phyloP scores from a whole-genome alignment of 2,113 vertebrate species.

The Nettapus auritus region DNA sequence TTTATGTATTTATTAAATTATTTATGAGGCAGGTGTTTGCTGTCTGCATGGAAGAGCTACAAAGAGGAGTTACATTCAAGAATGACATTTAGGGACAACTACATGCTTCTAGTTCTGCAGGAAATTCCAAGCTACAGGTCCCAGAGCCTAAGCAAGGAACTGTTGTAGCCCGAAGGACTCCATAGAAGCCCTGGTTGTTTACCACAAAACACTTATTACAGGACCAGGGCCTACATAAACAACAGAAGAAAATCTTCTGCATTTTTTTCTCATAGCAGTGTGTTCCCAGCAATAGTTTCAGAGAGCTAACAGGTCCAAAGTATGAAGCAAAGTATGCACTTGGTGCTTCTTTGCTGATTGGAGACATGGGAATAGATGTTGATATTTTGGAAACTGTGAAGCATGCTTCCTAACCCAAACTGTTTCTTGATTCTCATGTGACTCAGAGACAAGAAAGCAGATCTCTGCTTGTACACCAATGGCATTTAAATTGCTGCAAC shows the following conservation, averaged over 20 bases:
- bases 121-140: neutral
- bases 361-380: neutral
- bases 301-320: neutral
- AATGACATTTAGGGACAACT: neutral
- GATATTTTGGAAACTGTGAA: slow-evolving; percentile 21
- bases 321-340: neutral
- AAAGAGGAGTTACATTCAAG: too few relatives aligned
- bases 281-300: neutral
- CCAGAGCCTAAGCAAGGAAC: neutral
- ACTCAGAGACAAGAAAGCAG: neutral
- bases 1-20: neutral
- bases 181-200: rapidly evolving
- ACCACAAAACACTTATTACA: neutral
- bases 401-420: neutral
- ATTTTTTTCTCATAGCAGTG: neutral
- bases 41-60: neutral
- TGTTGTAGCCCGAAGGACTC: neutral
- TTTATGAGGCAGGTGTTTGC: neutral
- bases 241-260: neutral
- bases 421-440: neutral
- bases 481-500: slow-evolving; percentile 26
- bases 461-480: neutral
- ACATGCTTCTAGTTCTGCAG: neutral
- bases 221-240: neutral
- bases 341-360: neutral